Conservation (phyloP, 2,888 invertebrate species). For the Abrostola tripartita region DNA sequence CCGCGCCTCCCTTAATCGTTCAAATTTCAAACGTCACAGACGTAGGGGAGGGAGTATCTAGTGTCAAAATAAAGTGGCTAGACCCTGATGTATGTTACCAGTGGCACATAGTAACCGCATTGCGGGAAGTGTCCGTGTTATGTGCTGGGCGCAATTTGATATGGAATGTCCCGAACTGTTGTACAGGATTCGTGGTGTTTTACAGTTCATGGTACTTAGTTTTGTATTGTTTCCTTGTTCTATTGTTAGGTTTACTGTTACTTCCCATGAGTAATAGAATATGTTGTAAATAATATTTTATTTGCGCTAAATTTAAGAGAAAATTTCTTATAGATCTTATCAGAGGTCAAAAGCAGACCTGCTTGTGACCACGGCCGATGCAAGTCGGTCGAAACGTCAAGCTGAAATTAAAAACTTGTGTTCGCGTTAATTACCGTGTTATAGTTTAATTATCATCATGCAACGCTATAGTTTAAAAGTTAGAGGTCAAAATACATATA, state of each 20-base stretch:
- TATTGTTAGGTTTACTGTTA: conserved; percentile 35
- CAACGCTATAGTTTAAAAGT: no score
- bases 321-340: no score
- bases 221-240: conserved; percentile 39
- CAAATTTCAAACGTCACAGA: conserved; percentile 1
- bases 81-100: conserved; percentile 55
- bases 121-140: conserved; percentile 59
- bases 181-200: conserved; percentile 36
- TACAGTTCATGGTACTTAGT: conserved; percentile 45
- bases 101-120: conserved; percentile 63
- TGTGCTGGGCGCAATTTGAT: conserved; percentile 51
- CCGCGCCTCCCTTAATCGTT: conserved; percentile 5
- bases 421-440: no score
- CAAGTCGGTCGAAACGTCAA: no score
- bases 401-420: no score
- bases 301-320: neutral
- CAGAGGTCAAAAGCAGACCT: no score
- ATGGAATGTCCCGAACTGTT: conserved; percentile 47
- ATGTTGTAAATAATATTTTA: neutral
- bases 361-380: no score
- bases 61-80: conserved; percentile 31
- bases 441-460: no score
- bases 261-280: conserved; percentile 5
- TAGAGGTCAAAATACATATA: no score
- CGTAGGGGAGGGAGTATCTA: neutral